Base-by-base conservation (phyloP, 2,113 vertebrate genomes). In the Leptosomus discolor region DNA sequence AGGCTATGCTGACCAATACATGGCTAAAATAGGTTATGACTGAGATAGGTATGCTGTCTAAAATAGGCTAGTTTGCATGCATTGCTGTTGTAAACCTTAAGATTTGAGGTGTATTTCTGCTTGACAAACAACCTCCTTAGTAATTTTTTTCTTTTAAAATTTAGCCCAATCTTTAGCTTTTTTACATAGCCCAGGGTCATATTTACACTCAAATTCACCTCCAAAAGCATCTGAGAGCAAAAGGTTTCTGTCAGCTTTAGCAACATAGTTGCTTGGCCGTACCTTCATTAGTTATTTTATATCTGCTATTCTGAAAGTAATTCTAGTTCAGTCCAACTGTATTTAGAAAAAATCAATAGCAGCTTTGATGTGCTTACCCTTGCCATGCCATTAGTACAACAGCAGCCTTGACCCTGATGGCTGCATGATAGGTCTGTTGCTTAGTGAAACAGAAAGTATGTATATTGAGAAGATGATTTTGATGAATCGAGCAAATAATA, bases 341-440 rank as follows among this genome's bases (percentile, higher is more conserved):
- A 61, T 85, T 88, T 88, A 92, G 88, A 85, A 92, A 54, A 91
- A 93, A 94, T 95, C 70, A 69, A 79, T 88, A 83, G 63, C 56
- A 92, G 74, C 75, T 93, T 79, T 92, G 88, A 85, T 32, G 15
- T 32, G 39, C 65, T 63, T 93, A 85, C 67, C 71, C 60, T 68
- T 83, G 70, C 67, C 68, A 24, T 46, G 69, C 81, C 75, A 46
- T 91, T 85, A 83, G 57, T 51, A 50, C 57, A 73, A 15, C 57
- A 73, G 57, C 45, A 60, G 85, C 27, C 45, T 50, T 46, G 65
- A 43, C 53, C 61, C 81, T 76, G 65, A 48, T 83, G 78, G 16
- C 45, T 88, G 57, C 27, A 46, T 39, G 41, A 15, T 79, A 15
- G 3, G 46, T 45, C 51, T 82, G 27, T 34, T 88, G 67, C 39